Evolutionary conservation across 2,113 vertebrate genomes (phyloP).

Genomic region (Leuciscus idus): DNA sequence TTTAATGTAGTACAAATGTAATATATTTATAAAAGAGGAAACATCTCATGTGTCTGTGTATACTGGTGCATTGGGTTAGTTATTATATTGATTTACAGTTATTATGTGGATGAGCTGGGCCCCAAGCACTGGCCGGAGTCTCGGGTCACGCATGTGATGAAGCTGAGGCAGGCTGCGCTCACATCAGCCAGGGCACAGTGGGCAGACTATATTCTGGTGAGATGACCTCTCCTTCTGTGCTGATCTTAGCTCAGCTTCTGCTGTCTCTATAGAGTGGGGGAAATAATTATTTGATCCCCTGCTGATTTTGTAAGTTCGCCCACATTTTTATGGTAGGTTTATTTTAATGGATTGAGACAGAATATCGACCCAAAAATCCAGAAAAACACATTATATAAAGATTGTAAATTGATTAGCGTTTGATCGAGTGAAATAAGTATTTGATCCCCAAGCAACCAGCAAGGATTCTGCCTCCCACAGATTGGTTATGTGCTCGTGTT

Average conservation of each 20-base stretch:
- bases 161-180: constrained; percentile 84
- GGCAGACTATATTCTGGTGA: constrained; percentile 90
- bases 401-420: too few species aligned
- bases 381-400: too few species aligned
- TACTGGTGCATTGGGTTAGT: background rate
- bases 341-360: too few species aligned
- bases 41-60: background rate
- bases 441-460: too few species aligned
- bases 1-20: background rate
- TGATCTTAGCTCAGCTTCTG: background rate
- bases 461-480: too few species aligned
- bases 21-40: background rate
- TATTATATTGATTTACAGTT: constrained; percentile 64
- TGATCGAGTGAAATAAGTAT: too few species aligned
- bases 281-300: too few species aligned
- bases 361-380: too few species aligned
- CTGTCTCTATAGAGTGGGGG: too few species aligned
- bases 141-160: constrained; percentile 86
- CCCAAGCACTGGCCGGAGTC: constrained; percentile 88
- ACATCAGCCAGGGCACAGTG: constrained; percentile 81
- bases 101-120: constrained; percentile 84
- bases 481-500: too few species aligned
- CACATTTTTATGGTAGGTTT: too few species aligned
- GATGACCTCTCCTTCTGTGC: background rate
- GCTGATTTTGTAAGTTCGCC: too few species aligned